Evolutionary conservation across 1,140 invertebrate species (phyloP).

Genomic region (Drosophila pachea): DNA sequence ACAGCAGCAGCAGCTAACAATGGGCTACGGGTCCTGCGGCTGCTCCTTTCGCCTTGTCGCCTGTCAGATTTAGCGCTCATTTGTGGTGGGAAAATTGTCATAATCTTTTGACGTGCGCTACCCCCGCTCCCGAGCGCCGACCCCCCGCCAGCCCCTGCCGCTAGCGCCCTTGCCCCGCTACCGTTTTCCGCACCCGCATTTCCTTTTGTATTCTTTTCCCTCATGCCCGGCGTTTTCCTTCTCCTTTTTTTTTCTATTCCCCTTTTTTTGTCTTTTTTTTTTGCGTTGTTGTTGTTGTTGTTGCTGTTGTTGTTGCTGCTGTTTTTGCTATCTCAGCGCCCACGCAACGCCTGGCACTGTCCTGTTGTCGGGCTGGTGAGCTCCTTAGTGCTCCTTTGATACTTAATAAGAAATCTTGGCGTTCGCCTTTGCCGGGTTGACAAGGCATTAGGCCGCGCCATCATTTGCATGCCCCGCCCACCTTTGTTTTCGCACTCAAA

Average conservation of each 20-base stretch:
- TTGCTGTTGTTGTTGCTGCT: too few species aligned
- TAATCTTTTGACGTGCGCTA: constrained; percentile 77
- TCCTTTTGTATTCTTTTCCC: constrained; percentile 31
- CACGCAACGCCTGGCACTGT: constrained; percentile 30
- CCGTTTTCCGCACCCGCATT: constrained; percentile 22
- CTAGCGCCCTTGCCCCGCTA: not conserved
- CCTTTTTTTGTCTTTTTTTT: constrained; percentile 9
- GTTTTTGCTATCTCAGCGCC: constrained; percentile 48
- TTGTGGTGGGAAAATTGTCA: constrained; percentile 78
- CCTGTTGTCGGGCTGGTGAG: constrained; percentile 11
- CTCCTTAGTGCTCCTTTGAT: constrained; percentile 55
- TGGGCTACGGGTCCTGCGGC: constrained; percentile 38
- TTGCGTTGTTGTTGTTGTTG: constrained; percentile 4
- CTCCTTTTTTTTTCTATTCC: constrained; percentile 1
- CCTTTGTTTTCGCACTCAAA: constrained; percentile 43
- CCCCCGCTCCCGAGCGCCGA: constrained; percentile 3
- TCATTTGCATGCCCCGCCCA: constrained; percentile 58
- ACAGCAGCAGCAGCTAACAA: constrained; percentile 58
- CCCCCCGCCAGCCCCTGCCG: not conserved
- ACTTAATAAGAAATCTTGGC: constrained; percentile 71
- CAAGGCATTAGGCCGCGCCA: constrained; percentile 45
- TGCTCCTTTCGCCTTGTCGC: constrained; percentile 63
- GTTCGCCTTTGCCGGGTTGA: constrained; percentile 48
- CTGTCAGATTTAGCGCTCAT: constrained; percentile 71
- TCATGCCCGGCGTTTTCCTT: constrained; percentile 3